Percentiles rank a stretch among this genome's conserved stretches.
phyloP scores from a whole-genome alignment of 2,888 invertebrate species.

The Notocelia uddmanniana region DNA sequence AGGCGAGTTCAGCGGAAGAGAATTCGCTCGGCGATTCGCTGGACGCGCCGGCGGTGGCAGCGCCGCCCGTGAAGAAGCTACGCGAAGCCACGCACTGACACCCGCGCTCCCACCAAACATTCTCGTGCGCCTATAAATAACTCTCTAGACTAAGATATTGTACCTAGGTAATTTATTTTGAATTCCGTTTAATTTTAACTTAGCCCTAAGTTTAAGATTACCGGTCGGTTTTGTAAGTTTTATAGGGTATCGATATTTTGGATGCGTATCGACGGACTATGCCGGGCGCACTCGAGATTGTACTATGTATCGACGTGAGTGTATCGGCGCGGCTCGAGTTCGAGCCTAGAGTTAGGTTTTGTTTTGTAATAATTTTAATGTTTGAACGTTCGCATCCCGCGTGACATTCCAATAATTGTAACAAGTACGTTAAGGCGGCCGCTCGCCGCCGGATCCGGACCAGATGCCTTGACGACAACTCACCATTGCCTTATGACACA shows the following conservation, averaged over 20 bases:
- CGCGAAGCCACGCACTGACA: constrained; percentile 83
- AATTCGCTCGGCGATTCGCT: constrained; percentile 80
- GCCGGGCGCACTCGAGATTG: constrained; percentile 73
- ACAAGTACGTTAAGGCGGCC: constrained; percentile 62
- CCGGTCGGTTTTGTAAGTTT: constrained; percentile 86
- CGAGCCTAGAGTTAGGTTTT: constrained; percentile 75
- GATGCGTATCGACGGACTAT: constrained; percentile 71
- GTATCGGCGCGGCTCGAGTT: constrained; percentile 69
- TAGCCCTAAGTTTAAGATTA: constrained; percentile 83
- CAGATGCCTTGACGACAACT: constrained; percentile 77
- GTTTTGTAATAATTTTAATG: constrained; percentile 73
- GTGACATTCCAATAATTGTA: constrained; percentile 85
- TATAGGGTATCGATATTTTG: constrained; percentile 82
- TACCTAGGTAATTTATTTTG: constrained; percentile 87
- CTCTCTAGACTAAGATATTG: constrained; percentile 85
- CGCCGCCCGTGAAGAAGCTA: constrained; percentile 77
- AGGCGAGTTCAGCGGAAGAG: constrained; percentile 84
- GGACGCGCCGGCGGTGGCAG: constrained; percentile 63
- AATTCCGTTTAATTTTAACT: constrained; percentile 86
- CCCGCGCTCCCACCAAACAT: constrained; percentile 70
- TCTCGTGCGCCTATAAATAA: constrained; percentile 82
- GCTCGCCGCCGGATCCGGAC: constrained; percentile 67
- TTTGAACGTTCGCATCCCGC: constrained; percentile 81
- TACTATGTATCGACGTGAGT: constrained; percentile 74
- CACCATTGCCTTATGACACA: constrained; percentile 85